A percentile compares a stretch with the other conserved stretches of the same genome.
These are phyloP conservation scores for Crotalus tigris DNA, from an alignment of 2,113 vertebrate genomes.

Conservation along the genomic window DNA sequence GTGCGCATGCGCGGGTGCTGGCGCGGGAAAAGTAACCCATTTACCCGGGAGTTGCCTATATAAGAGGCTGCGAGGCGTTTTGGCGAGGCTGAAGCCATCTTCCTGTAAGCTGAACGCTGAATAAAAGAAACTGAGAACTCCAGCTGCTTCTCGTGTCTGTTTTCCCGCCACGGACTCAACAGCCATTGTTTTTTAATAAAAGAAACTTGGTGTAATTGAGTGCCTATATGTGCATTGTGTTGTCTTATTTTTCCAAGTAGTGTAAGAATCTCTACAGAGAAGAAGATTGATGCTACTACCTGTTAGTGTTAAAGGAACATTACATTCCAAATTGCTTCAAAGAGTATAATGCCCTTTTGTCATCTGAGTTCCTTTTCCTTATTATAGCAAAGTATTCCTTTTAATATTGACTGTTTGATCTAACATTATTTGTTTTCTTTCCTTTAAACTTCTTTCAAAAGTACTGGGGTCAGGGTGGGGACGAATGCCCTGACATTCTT, in stretches of 20 bases:
- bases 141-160: too few species aligned
- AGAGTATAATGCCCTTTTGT: background rate
- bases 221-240: background rate
- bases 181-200: background rate
- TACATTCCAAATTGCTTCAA: background rate
- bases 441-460: background rate
- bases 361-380: background rate
- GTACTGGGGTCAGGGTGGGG: background rate
- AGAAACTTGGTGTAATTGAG: background rate
- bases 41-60: too few species aligned
- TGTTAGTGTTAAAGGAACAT: background rate
- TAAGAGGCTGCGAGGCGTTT: too few species aligned
- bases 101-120: too few species aligned
- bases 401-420: background rate
- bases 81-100: too few species aligned
- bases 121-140: too few species aligned
- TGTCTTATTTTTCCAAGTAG: background rate
- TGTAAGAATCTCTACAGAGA: background rate
- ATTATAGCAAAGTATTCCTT: background rate
- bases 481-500: background rate
- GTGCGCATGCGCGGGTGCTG: too few species aligned
- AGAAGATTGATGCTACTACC: background rate
- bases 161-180: too few species aligned
- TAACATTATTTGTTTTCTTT: background rate
- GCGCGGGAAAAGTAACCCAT: too few species aligned